Evolutionary conservation across 2,113 vertebrate species (phyloP), one percentile per base, ranked within the genome.

Genomic region (Paradisaea rubra): DNA sequence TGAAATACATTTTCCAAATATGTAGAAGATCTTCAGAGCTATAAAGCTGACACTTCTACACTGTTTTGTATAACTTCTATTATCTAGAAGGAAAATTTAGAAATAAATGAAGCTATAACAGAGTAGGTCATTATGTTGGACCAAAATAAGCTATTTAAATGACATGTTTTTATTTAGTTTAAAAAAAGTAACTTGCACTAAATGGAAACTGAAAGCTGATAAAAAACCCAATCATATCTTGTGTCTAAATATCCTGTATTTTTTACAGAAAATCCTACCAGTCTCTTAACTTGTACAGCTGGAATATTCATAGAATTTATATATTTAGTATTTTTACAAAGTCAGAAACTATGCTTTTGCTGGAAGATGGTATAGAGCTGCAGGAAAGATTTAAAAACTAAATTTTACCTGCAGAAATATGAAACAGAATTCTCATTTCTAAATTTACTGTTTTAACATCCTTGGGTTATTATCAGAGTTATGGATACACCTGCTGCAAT

Each of bases 91-190:
- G 37, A 96, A 95, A 93, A 96, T 35, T n/a, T 74, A 31, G 54
- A 94, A 97, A 91, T 59, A 95, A 95, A 96, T 89, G 68, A 81
- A 94, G 63, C 84, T 92, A 79, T 95, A 96, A 96, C 4, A 96
- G 56, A 84, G 65, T 66, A 93, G 60, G 71, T 93, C 68, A 82
- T 94, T 95, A 96, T 31, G 17, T 13, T 86, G 80, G 85, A 89
- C 95, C 76, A 95, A 95, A 97, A 94, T 54, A 93, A 93, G 68
- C 89, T 64, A 82, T 86, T 89, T 41, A 94, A 60, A 92, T 82
- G 37, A 90, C 84, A 96, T 82, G 33, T 27, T 94, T 90, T 96
- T 86, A 95, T 77, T 95, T 92, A 50, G 44, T 39, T 79, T 25
- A 9, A 66, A 86, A 91, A 42, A 68, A 68, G 0, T 8, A 61